Evolutionary conservation across 2,888 invertebrate genomes (phyloP), one percentile per base, ranked within the genome.

Genomic region (Papilio elwesi): DNA sequence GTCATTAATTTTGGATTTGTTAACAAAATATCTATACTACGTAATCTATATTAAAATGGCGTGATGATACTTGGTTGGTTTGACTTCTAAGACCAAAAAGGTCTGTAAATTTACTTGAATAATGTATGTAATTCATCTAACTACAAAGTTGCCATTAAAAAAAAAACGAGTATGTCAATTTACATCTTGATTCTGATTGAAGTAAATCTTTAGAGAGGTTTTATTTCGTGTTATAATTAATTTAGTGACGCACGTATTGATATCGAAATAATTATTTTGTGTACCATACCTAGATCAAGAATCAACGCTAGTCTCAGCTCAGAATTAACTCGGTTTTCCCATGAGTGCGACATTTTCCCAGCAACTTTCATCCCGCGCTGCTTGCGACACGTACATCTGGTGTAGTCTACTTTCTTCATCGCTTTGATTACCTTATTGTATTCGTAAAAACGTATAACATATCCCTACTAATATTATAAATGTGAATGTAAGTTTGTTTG

Each of bases 301-400:
- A 53, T 43, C 11, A 66, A 36, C 0, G 68, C 47, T 38, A 36
- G 26, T 55, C 47, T 67, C 53, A 16, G 16, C 43, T 67, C 8
- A 55, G 53, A 55, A 62, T 38, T 38, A 11, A 43, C 49, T 38
- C 8, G 7, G 57, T 66, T 71, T 71, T 71, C 71, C 57, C 71
- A 71, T 47, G 57, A 38, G 38, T 65, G 70, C 15, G 52, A 57
- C 48, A n/a, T 57, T 71, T 71, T 71, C 71, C 51, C 71, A 66
- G 9, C 66, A 38, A 59, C 71, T 71, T 71, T 71, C 64, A 63
- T 48, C 43, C 16, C 49, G 38, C 8, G 16, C 7, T 47, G 48
- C 6, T 55, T 55, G 47, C 26, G 55, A 65, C 51, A 51, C n/a
- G n/a, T 26, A 26, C 38, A 51, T 62, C 12, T 51, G 13, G 12